Conservation (phyloP, 2,113 vertebrate genomes). For the Thomomys bottae region DNA sequence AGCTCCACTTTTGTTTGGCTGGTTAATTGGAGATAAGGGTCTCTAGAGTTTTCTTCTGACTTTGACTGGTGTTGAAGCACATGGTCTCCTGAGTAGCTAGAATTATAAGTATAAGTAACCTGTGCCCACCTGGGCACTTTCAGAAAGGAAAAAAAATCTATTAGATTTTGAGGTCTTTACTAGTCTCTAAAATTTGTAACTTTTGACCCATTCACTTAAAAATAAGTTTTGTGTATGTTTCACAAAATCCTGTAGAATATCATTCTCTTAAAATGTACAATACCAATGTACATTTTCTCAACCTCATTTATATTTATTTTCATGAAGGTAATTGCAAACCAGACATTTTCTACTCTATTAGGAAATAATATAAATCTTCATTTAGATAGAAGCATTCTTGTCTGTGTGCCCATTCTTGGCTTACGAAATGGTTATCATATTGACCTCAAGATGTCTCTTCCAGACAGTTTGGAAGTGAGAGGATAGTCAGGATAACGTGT, state of each 20-base stretch:
- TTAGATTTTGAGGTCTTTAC: slow-evolving; percentile 10
- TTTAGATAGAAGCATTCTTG: slow-evolving; percentile 1
- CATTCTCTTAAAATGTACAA: background rate
- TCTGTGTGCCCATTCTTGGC: background rate
- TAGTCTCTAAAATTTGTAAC: slow-evolving; percentile 27
- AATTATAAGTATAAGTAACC: too few relatives aligned
- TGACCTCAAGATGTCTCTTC: background rate
- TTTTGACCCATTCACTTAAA: slow-evolving; percentile 51
- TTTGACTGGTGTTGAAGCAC: too few relatives aligned
- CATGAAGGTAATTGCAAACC: slow-evolving; percentile 21
- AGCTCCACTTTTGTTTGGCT: too few relatives aligned
- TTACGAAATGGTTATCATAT: background rate
- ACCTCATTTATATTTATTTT: slow-evolving; percentile 7
- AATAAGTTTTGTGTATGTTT: slow-evolving; percentile 12
- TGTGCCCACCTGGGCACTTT: too few relatives aligned
- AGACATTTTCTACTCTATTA: slow-evolving; percentile 35
- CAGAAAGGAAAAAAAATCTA: background rate
- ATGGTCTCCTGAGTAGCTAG: too few relatives aligned
- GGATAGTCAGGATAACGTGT: slow-evolving; percentile 10
- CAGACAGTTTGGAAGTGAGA: background rate
- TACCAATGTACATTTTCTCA: background rate
- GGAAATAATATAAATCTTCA: slow-evolving; percentile 35
- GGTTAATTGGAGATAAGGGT: too few relatives aligned
- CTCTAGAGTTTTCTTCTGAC: too few relatives aligned
- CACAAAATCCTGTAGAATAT: slow-evolving; percentile 31